phyloP scores from a whole-genome alignment of 1,140 invertebrate genomes.

The Bathynomus jamesi region DNA sequence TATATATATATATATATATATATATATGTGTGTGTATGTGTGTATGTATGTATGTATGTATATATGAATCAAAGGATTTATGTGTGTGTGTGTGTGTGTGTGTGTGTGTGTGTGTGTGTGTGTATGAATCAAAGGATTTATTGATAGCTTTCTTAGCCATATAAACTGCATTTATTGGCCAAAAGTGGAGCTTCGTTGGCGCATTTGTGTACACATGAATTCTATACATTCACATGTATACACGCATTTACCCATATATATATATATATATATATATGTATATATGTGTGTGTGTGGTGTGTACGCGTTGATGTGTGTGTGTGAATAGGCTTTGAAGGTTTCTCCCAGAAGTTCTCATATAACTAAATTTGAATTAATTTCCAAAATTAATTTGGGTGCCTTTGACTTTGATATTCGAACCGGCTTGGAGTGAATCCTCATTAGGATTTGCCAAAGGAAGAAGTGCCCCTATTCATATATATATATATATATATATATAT shows the following conservation, averaged over 20 bases:
- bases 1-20: conserved; percentile 1
- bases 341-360: too few species aligned
- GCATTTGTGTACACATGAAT: too few species aligned
- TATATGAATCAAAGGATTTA: not conserved
- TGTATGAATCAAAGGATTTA: too few species aligned
- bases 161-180: too few species aligned
- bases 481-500: conserved; percentile 10
- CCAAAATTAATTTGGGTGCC: not conserved
- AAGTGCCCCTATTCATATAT: not conserved
- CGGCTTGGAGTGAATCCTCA: not conserved
- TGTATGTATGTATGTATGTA: not conserved
- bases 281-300: too few species aligned
- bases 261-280: too few species aligned
- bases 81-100: not conserved
- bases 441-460: not conserved
- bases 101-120: not conserved
- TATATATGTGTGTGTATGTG: not conserved
- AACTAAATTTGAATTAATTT: not conserved
- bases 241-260: too few species aligned
- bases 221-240: too few species aligned
- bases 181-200: too few species aligned
- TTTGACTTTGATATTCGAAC: not conserved
- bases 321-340: too few species aligned
- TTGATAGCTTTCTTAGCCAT: too few species aligned
- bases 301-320: too few species aligned